Evolutionary conservation across 2,113 vertebrate genomes (phyloP).

Genomic region (Psephotus haematonotus): DNA sequence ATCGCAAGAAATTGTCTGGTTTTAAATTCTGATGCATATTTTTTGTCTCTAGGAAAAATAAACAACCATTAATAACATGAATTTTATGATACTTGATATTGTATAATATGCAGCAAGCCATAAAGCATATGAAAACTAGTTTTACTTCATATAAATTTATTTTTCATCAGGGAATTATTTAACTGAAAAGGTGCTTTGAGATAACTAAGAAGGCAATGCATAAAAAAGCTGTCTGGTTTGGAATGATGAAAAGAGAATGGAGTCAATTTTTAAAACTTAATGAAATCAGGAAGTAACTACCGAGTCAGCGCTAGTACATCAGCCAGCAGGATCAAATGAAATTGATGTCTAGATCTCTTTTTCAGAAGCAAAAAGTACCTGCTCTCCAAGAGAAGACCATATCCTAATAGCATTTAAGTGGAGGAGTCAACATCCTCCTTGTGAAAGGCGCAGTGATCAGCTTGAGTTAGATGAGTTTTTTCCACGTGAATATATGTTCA

Average conservation of each 20-base stretch:
- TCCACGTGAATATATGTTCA: not conserved
- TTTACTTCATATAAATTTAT: not conserved
- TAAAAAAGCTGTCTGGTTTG: not conserved
- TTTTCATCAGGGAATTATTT: conserved; percentile 18
- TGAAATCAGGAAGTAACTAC: not conserved
- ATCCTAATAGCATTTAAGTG: not conserved
- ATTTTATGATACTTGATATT: not conserved
- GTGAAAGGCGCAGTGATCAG: not conserved
- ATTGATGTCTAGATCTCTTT: not conserved
- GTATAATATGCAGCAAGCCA: not conserved
- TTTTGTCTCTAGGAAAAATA: conserved; percentile 22
- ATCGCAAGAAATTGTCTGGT: not conserved
- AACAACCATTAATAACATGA: not conserved
- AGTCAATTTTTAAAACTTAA: not conserved
- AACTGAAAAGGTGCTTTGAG: not conserved
- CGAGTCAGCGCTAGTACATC: not conserved
- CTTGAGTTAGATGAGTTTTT: not conserved
- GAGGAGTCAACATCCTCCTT: not conserved
- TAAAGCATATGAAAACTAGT: not conserved
- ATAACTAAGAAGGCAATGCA: not conserved
- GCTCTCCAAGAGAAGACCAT: not conserved
- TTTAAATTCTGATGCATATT: not conserved
- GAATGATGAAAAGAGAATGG: not conserved
- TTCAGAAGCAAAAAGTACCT: not conserved
- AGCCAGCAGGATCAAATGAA: not conserved